phyloP scores from a whole-genome alignment of 2,888 invertebrate species.

The Uloborus plumipes region DNA sequence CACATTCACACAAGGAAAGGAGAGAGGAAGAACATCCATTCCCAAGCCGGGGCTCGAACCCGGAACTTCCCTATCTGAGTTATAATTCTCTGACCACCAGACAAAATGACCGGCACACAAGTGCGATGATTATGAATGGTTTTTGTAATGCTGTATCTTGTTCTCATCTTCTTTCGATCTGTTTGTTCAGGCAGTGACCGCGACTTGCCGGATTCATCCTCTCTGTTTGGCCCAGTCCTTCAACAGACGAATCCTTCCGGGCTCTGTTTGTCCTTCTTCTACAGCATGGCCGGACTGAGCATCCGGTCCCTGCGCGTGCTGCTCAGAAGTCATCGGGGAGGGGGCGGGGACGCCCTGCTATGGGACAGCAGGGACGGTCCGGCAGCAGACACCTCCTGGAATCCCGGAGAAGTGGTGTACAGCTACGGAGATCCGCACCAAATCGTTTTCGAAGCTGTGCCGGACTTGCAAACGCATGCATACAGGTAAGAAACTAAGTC shows the following conservation, averaged over 20 bases:
- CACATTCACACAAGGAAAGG: too few species aligned
- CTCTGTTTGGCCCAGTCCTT: slow-evolving; percentile 26
- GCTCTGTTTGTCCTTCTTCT: slow-evolving; percentile 67
- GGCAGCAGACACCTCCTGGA: slow-evolving; percentile 31
- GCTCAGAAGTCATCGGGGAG: slow-evolving; percentile 67
- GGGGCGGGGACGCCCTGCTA: slow-evolving; percentile 9
- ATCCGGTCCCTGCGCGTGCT: slow-evolving; percentile 74
- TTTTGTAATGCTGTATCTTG: too few species aligned
- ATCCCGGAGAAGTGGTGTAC: slow-evolving; percentile 74
- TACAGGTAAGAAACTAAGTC: slow-evolving; percentile 40
- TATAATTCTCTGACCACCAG: too few species aligned
- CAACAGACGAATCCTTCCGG: slow-evolving; percentile 57
- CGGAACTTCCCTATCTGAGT: too few species aligned
- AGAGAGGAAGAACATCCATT: too few species aligned
- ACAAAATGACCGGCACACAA: too few species aligned
- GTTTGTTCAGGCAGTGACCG: too few species aligned
- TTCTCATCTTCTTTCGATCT: too few species aligned
- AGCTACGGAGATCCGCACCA: slow-evolving; percentile 70
- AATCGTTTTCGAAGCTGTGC: slow-evolving; percentile 52
- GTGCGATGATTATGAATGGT: too few species aligned
- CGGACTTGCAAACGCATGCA: slow-evolving; percentile 25
- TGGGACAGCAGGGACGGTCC: slow-evolving; percentile 55
- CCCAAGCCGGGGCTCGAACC: too few species aligned
- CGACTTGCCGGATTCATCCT: too few species aligned
- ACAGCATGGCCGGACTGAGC: slow-evolving; percentile 74